These are phyloP conservation scores for Murina feae DNA, from an alignment of 2,113 vertebrate genomes.

Conservation along the genomic window DNA sequence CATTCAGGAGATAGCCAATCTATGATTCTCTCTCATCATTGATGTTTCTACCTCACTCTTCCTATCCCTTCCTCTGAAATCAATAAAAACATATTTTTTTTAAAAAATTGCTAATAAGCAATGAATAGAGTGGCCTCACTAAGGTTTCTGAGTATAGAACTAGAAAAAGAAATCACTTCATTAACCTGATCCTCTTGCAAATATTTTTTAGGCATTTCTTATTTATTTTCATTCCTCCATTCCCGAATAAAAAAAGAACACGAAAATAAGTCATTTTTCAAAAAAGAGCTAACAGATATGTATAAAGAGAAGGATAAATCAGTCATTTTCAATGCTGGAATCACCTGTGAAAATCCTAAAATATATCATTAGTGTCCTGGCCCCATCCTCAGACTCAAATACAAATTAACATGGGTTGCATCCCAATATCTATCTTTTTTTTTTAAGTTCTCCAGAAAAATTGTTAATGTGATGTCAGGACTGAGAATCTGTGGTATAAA, in stretches of 20 bases:
- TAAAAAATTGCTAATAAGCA: not conserved
- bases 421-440: not conserved
- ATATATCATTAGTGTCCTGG: not conserved
- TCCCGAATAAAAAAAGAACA: not conserved
- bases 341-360: not conserved
- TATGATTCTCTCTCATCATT: too few species aligned
- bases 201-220: constrained; percentile 7
- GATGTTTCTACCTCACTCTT: too few species aligned
- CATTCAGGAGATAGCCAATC: too few species aligned
- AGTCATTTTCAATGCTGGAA: not conserved
- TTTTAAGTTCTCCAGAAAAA: constrained; percentile 11
- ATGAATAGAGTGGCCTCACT: not conserved
- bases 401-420: not conserved
- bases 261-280: not conserved
- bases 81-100: too few species aligned
- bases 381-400: not conserved
- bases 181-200: not conserved
- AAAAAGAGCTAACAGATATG: not conserved
- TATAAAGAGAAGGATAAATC: not conserved
- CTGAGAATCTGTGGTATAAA: not conserved
- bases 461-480: not conserved
- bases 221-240: not conserved
- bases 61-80: too few species aligned
- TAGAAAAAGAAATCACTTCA: not conserved
- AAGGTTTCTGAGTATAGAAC: not conserved